phyloP scores from a whole-genome alignment of 1,140 invertebrate genomes.

The Atopsyche davidsoni region DNA sequence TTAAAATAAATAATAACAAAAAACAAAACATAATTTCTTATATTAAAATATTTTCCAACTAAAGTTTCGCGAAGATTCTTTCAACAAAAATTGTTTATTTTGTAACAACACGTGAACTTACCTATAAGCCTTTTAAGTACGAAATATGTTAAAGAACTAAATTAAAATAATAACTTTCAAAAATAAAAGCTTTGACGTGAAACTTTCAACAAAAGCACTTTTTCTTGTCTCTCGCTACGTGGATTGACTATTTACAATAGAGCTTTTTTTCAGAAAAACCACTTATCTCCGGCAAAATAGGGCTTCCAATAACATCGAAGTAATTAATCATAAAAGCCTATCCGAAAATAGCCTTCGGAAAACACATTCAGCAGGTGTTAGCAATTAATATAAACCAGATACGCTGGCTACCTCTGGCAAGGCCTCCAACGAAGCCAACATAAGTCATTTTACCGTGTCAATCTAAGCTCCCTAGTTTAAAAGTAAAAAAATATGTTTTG shows the following conservation, averaged over 20 bases:
- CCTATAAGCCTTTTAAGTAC: neutral
- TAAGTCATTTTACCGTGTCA: too few species aligned
- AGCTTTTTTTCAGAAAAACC: conserved; percentile 4
- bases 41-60: too few species aligned
- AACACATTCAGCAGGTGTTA: conserved; percentile 16
- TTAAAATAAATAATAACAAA: too few species aligned
- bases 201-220: neutral
- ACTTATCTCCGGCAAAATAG: conserved; percentile 13
- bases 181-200: neutral
- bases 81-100: too few species aligned
- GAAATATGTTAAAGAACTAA: neutral
- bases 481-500: too few species aligned
- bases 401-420: too few species aligned
- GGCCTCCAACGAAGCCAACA: too few species aligned
- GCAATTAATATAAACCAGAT: conserved; percentile 18
- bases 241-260: neutral
- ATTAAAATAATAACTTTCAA: conserved; percentile 1
- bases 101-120: too few species aligned
- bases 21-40: too few species aligned
- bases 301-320: conserved; percentile 5
- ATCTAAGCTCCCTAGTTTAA: too few species aligned
- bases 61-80: too few species aligned
- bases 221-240: neutral
- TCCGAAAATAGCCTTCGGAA: conserved; percentile 15
- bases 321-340: conserved; percentile 19